Evolutionary conservation across 2,113 vertebrate species (phyloP).

Genomic region (Sinocyclocheilus rhinocerous): DNA sequence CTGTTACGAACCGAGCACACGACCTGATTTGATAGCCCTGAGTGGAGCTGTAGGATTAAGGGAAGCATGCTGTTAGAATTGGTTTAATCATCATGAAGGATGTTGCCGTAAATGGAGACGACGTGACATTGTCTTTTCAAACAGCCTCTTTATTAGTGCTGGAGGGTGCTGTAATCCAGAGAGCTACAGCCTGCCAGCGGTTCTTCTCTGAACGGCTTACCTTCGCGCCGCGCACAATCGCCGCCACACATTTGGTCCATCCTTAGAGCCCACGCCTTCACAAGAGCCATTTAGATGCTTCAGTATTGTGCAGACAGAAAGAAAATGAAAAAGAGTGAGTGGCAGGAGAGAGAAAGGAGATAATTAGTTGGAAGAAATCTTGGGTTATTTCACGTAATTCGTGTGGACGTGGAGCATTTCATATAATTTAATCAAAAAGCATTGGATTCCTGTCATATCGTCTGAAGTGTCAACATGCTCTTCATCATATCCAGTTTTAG

Average conservation of each 20-base stretch:
- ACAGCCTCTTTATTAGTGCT: slow-evolving; percentile 48
- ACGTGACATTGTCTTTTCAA: slow-evolving; percentile 51
- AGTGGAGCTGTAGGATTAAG: slow-evolving; percentile 53
- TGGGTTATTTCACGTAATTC: not conserved
- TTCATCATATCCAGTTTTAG: not conserved
- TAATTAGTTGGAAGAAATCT: not conserved
- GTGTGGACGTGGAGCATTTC: not conserved
- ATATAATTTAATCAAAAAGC: not conserved
- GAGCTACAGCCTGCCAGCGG: slow-evolving; percentile 37
- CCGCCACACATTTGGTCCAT: not conserved
- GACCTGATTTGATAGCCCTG: slow-evolving; percentile 41
- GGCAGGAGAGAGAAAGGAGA: not conserved
- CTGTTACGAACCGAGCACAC: slow-evolving; percentile 23
- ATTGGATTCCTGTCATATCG: not conserved
- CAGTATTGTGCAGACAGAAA: not conserved
- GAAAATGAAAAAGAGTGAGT: slow-evolving; percentile 15
- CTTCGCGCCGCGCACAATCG: not conserved
- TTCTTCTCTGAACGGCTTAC: slow-evolving; percentile 20
- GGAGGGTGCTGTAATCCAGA: slow-evolving; percentile 48
- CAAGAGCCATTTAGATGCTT: slow-evolving; percentile 13
- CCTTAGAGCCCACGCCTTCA: slow-evolving; percentile 6
- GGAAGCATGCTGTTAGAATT: slow-evolving; percentile 47
- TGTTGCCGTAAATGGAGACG: slow-evolving; percentile 41
- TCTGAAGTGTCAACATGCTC: not conserved
- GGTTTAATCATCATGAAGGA: slow-evolving; percentile 52